These are phyloP conservation scores for Karalla daura DNA, from an alignment of 2,797 vertebrate species.

Conservation along the genomic window DNA sequence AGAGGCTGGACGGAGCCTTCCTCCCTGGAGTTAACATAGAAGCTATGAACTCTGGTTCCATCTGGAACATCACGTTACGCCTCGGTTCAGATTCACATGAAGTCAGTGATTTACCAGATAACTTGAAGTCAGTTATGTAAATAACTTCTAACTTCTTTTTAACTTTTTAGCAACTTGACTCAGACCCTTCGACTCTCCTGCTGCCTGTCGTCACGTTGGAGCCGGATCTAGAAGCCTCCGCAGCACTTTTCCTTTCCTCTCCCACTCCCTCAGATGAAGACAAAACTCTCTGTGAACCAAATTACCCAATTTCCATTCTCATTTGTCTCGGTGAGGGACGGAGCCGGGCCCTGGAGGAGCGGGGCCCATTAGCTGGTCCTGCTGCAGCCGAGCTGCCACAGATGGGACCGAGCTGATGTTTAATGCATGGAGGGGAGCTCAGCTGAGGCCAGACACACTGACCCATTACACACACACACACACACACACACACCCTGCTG, in stretches of 20 bases:
- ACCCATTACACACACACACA: conserved; percentile 59
- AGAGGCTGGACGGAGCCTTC: too few species aligned
- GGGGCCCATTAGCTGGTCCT: conserved; percentile 51
- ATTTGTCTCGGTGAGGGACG: conserved; percentile 62
- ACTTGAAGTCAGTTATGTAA: too few species aligned
- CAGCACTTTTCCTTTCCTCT: background rate
- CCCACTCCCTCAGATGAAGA: conserved; percentile 48
- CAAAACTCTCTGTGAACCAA: conserved; percentile 58
- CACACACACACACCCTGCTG: conserved; percentile 28
- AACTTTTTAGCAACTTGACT: too few species aligned
- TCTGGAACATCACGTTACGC: too few species aligned
- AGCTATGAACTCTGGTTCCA: too few species aligned
- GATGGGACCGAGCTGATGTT: conserved; percentile 73
- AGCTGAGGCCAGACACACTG: conserved; percentile 74
- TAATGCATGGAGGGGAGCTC: conserved; percentile 74
- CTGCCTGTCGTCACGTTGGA: conserved; percentile 30
- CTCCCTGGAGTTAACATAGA: too few species aligned
- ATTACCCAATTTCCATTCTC: conserved; percentile 64
- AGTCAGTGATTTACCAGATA: too few species aligned
- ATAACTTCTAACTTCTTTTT: too few species aligned
- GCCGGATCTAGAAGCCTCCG: conserved; percentile 21
- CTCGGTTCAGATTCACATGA: too few species aligned
- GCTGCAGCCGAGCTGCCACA: conserved; percentile 61
- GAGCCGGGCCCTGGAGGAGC: conserved; percentile 49
- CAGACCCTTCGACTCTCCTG: conserved; percentile 1